Base-by-base conservation (phyloP, 2,888 invertebrate species). In the Chrysolina americana region DNA sequence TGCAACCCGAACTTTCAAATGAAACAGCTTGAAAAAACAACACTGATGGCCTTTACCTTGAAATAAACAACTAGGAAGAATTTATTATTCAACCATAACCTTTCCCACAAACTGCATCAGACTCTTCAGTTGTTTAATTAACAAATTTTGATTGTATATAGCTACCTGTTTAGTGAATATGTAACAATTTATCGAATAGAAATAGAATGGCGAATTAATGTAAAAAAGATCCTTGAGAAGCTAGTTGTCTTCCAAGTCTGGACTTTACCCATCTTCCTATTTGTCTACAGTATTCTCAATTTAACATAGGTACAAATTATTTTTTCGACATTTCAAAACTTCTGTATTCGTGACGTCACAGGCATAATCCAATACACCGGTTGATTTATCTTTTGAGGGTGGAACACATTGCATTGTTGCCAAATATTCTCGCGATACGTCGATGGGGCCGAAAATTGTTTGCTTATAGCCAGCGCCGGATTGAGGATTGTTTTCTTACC, bases 31-130 rank as follows among this genome's bases (percentile, higher is more conserved):
- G 3, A 19, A 53, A 53, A 53, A 21, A 21, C 23, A 21, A 15
- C 21, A 53, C 53, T 19, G 19, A 53, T 19, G 53, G 11, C 21
- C 21, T 53, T 53, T 13, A 53, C 53, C 53, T 53, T 53, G 53
- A 21, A 21, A 21, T 19, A 19, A 53, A 53, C 9, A 21, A 23
- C 4, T 53, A 53, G 53, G 21, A 53, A 21, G 13, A 21, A 53
- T 53, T 11, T 13, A 53, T 19, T 53, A 21, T 53, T 53, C 21
- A 53, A 19, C 53, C 21, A 53, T 21, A 53, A 53, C 53, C 53
- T 53, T 23, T 53, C 53, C 0, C 53, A 53, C 23, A 53, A 21
- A 53, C 53, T 53, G 21, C 53, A 53, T 11, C 13, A 11, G 21
- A 1, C 13, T 53, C 53, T 53, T 53, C 5, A 53, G 53, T 21